These are phyloP conservation scores for Idris sp. DNA, from an alignment of 1,140 invertebrate species.

Conservation along the genomic window DNA sequence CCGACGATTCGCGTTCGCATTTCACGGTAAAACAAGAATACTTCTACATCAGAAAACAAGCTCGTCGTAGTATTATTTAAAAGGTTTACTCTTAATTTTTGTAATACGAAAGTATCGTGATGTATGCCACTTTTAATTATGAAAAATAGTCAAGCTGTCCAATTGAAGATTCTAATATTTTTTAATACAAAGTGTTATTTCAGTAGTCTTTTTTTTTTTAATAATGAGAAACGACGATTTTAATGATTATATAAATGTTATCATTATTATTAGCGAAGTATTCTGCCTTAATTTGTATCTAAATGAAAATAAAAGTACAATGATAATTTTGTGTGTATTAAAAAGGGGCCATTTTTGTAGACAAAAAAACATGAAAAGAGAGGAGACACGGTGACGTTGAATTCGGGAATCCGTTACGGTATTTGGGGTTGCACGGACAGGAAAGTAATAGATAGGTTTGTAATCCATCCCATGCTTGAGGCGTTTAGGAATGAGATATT, in stretches of 20 bases:
- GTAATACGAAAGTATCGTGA: constrained; percentile 26
- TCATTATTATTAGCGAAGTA: too few species aligned
- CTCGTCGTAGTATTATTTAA: constrained; percentile 53
- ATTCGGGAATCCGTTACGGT: constrained; percentile 64
- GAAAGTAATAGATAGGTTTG: constrained; percentile 79
- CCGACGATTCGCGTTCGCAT: constrained; percentile 57
- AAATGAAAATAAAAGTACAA: constrained; percentile 9
- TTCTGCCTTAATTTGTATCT: not conserved
- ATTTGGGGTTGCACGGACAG: constrained; percentile 68
- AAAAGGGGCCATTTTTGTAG: constrained; percentile 20
- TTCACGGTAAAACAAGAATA: constrained; percentile 55
- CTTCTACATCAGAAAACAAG: constrained; percentile 55
- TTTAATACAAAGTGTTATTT: too few species aligned
- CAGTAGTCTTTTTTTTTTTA: too few species aligned
- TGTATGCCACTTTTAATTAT: constrained; percentile 39
- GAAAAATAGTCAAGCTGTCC: constrained; percentile 5
- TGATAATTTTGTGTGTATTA: constrained; percentile 24
- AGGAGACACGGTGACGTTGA: constrained; percentile 63
- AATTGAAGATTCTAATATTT: not conserved
- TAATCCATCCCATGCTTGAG: constrained; percentile 77
- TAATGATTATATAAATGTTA: too few species aligned
- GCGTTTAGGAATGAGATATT: constrained; percentile 79
- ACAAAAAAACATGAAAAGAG: constrained; percentile 30
- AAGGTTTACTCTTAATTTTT: constrained; percentile 53
- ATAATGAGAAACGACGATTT: too few species aligned